phyloP scores from a whole-genome alignment of 2,113 vertebrate genomes.

The Trogon melanurus region DNA sequence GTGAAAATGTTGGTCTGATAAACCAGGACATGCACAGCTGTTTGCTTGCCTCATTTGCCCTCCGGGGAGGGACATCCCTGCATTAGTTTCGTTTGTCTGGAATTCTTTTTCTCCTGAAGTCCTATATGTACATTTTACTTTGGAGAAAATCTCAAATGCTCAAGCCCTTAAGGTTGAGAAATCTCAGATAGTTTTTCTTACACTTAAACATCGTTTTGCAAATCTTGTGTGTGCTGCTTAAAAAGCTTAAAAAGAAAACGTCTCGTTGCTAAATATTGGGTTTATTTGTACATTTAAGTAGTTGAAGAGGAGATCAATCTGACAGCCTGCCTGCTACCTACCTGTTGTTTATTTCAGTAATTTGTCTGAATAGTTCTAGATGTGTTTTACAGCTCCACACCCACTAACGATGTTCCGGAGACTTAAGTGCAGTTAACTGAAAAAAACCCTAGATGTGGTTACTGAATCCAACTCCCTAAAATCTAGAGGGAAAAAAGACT shows the following conservation, averaged over 20 bases:
- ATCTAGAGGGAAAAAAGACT: neutral
- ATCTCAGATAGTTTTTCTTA: neutral
- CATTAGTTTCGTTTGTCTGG: neutral
- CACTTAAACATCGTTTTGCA: neutral
- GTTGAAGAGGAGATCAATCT: neutral
- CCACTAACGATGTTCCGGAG: neutral
- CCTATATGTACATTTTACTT: neutral
- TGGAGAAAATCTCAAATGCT: neutral
- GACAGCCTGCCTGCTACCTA: neutral
- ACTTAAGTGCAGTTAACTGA: neutral
- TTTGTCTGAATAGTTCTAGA: neutral
- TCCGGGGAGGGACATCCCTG: neutral
- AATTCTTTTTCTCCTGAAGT: conserved; percentile 11
- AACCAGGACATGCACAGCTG: neutral
- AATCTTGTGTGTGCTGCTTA: neutral
- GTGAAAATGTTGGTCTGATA: conserved; percentile 33
- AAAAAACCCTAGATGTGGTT: neutral
- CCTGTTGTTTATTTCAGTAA: neutral
- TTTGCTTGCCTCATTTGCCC: neutral
- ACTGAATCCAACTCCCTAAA: neutral
- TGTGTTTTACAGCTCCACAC: neutral
- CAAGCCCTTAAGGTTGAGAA: neutral
- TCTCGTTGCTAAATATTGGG: neutral
- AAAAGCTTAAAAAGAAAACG: neutral
- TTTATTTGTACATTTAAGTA: neutral